Percentiles rank a stretch among this genome's conserved stretches.
Conservation (phyloP, 2,797 vertebrate genomes). For the Semotilus atromaculatus region DNA sequence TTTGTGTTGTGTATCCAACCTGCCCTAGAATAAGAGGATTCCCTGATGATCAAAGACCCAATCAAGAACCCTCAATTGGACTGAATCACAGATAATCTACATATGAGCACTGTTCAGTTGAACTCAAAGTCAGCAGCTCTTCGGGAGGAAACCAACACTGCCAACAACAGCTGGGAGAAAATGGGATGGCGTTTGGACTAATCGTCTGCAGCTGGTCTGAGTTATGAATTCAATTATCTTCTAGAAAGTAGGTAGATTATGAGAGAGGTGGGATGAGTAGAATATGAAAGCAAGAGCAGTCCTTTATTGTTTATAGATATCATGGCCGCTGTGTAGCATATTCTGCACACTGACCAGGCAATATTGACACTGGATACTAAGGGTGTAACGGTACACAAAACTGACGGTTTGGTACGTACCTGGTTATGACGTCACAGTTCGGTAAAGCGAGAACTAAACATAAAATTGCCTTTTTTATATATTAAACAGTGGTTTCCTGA, state of each 20-base stretch:
- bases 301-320: not conserved
- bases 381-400: too few relatives aligned
- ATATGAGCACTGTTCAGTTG: not conserved
- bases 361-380: not conserved
- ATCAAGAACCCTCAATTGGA: not conserved
- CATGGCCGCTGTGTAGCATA: not conserved
- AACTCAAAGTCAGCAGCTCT: constrained; percentile 20
- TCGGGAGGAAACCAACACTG: not conserved
- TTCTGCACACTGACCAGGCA: not conserved
- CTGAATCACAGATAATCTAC: constrained; percentile 23
- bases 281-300: not conserved
- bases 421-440: too few relatives aligned
- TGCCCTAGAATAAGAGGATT: constrained; percentile 22
- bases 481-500: not conserved
- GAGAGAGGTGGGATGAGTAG: not conserved
- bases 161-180: constrained; percentile 35
- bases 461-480: too few relatives aligned
- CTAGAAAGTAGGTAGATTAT: constrained; percentile 15
- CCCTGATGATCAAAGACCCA: constrained; percentile 6
- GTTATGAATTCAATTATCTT: constrained; percentile 41
- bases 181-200: constrained; percentile 22
- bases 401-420: too few relatives aligned
- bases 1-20: constrained; percentile 8
- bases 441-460: too few relatives aligned
- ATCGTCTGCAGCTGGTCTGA: constrained; percentile 35